phyloP scores from a whole-genome alignment of 1,140 invertebrate genomes.

The Globodera rostochiensis region DNA sequence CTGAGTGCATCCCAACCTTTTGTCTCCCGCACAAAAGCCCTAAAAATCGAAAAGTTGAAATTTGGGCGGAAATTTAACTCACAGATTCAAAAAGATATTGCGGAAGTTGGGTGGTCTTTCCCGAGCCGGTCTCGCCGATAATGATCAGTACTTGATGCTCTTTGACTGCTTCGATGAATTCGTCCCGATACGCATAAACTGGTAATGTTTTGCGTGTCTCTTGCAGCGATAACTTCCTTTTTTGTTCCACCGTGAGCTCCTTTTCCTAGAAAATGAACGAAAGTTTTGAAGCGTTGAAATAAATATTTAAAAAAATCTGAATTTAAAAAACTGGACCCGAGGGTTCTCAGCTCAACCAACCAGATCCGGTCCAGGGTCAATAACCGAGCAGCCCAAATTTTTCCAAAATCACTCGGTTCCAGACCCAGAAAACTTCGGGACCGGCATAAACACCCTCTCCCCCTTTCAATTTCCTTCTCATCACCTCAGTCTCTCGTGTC shows the following conservation, averaged over 20 bases:
- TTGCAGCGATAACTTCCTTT: conserved; percentile 80
- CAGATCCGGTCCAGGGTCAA: no score
- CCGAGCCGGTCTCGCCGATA: conserved; percentile 77
- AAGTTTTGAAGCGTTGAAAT: not conserved
- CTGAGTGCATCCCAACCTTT: conserved; percentile 80
- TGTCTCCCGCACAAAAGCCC: conserved; percentile 74
- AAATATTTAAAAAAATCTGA: no score
- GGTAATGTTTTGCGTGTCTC: conserved; percentile 91
- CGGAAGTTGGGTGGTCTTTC: conserved; percentile 98
- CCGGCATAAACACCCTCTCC: no score
- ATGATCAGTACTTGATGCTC: conserved; percentile 92
- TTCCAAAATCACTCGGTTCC: no score
- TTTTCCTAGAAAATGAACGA: conserved; percentile 31
- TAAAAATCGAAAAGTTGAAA: conserved; percentile 45
- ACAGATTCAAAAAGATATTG: conserved; percentile 93
- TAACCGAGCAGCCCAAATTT: no score
- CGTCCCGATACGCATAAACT: conserved; percentile 87
- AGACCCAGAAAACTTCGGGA: no score
- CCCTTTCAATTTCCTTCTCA: not conserved
- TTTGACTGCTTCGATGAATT: conserved; percentile 82
- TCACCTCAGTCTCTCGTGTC: conserved; percentile 68
- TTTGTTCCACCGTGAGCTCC: conserved; percentile 63
- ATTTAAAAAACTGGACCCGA: no score
- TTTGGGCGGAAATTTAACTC: conserved; percentile 66
- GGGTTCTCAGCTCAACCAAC: no score